These are phyloP conservation scores for Cephus sareptanus DNA, from an alignment of 2,888 invertebrate species.

Conservation along the genomic window DNA sequence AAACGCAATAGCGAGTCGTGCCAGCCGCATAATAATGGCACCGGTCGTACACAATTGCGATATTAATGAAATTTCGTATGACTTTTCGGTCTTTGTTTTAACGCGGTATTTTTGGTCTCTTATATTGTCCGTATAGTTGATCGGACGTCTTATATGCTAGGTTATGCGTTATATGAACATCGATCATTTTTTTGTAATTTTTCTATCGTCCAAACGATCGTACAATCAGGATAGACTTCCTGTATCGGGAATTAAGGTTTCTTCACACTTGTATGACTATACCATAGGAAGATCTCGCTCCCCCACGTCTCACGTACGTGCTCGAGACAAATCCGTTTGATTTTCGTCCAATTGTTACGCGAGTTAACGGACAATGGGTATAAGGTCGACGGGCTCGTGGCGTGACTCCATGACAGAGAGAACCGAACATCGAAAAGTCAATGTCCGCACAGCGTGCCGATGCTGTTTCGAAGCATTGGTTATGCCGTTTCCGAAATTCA, in stretches of 20 bases:
- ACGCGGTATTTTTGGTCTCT: background rate
- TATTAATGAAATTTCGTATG: background rate
- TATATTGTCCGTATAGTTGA: background rate
- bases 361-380: slow-evolving; percentile 4
- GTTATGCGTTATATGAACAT: background rate
- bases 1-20: background rate
- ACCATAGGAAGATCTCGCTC: background rate
- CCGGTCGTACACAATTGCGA: background rate
- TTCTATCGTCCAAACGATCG: background rate
- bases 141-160: background rate
- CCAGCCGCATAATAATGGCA: background rate
- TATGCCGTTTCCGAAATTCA: background rate
- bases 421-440: slow-evolving; percentile 2
- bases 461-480: background rate
- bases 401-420: background rate
- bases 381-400: slow-evolving; percentile 1
- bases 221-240: background rate
- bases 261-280: background rate
- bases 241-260: background rate
- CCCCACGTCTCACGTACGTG: background rate
- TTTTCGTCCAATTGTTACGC: slow-evolving; percentile 6
- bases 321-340: background rate
- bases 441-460: background rate
- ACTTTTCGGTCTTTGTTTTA: background rate
- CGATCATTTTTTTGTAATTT: background rate